A percentile compares a stretch with the other conserved stretches of the same genome.
Conservation (phyloP, 2,113 vertebrate species). For the Climacteris rufus region DNA sequence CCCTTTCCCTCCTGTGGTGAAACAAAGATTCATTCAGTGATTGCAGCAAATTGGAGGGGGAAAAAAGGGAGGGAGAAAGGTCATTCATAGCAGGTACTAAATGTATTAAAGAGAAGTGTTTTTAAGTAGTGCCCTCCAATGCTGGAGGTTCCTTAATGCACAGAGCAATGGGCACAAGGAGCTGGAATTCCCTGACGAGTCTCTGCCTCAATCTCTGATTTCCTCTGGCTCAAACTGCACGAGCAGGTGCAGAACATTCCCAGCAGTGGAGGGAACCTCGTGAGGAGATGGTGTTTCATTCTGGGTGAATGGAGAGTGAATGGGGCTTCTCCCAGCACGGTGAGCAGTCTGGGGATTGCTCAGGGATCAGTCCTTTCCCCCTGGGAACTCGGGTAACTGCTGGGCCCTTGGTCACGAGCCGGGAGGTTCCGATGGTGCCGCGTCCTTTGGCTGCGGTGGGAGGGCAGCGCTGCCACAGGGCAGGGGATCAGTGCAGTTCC, state of each 20-base stretch:
- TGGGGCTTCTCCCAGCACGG: background rate
- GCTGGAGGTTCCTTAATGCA: background rate
- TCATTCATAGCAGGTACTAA: background rate
- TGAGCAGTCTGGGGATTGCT: background rate
- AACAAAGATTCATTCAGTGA: background rate
- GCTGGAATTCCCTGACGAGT: background rate
- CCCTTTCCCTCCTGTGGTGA: background rate
- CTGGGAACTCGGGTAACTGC: rapidly evolving
- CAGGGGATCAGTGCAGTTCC: background rate
- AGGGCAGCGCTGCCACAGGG: background rate
- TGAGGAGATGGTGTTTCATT: background rate
- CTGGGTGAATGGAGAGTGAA: background rate
- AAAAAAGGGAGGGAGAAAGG: rapidly evolving
- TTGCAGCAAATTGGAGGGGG: background rate
- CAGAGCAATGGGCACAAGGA: background rate
- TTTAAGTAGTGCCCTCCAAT: background rate
- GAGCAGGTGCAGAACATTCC: background rate
- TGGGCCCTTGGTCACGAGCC: background rate
- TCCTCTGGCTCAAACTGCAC: background rate
- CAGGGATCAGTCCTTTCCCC: background rate
- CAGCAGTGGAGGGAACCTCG: background rate
- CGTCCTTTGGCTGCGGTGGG: background rate
- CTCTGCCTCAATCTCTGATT: background rate
- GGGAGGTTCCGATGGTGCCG: background rate
- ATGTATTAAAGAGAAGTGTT: background rate